Base-by-base conservation (phyloP, 2,113 vertebrate genomes). In the Eptesicus fuscus region DNA sequence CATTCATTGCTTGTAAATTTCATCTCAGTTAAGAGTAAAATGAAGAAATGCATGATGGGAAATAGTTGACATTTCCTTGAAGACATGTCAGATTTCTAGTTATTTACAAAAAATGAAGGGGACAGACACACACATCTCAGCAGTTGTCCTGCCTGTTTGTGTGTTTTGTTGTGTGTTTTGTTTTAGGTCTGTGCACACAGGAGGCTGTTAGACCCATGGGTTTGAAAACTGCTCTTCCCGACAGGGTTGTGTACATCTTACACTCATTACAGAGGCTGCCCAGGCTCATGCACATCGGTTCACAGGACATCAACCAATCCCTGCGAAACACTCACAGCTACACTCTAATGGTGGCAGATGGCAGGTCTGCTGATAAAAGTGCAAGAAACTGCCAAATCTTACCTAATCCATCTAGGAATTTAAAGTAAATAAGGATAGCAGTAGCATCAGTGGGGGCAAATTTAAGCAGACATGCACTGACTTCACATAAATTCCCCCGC, bases 281-380 rank as follows among this genome's bases (percentile, higher is more conserved):
- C 61, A 89, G 35, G 51, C 25, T 71, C 78, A 69, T 91, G 83
- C 71, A 92, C 94, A 74, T 88, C 77, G 63, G 47, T 35, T 90
- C 71, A 32, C 53, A 51, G 84, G 83, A 87, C 88, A 84, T 67
- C 76, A 49, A 63, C 93, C 28, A 78, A 35, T 83, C 91, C 71
- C 85, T 73, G 65, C 56, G n/a, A 49, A 32, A 47, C 49, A 85
- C 9, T 32, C 11, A 14, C 79, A 67, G 47, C 74, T 37, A 32
- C 65, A 61, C 82, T 40, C 61, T 83, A 78, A 93, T 35, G 94
- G 88, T 85, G 79, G 90, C 96, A 97, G 92, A 88, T 95, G 95
- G 97, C 16, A 74, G 1, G 96, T 90, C 56, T 40, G 90, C 92
- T 70, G 96, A 95, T 95, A 78, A 90, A 93, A 97, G 87, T 47